Conservation (phyloP, 2,113 vertebrate species). For the Anoura caudifer region DNA sequence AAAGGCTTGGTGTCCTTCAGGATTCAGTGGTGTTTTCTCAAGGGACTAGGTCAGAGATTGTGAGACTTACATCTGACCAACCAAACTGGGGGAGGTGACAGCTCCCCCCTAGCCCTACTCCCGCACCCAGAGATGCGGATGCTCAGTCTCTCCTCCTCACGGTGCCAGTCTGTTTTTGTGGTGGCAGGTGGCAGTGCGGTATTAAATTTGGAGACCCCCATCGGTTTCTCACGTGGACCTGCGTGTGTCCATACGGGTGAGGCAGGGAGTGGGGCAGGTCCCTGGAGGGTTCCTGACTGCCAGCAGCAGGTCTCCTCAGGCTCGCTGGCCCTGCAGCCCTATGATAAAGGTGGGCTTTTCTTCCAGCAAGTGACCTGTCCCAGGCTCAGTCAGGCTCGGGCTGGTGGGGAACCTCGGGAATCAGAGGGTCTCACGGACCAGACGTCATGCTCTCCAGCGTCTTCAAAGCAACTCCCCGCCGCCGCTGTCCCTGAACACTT, state of each 20-base stretch:
- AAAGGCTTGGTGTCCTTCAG: background rate
- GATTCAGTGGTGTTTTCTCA: background rate
- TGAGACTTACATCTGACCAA: background rate
- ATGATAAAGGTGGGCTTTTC: background rate
- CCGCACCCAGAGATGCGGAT: background rate
- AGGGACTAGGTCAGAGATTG: background rate
- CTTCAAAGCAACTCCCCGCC: background rate
- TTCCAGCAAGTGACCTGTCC: background rate
- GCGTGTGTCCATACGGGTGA: background rate
- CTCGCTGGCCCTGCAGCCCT: rapidly evolving
- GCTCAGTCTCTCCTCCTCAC: background rate
- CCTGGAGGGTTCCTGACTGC: background rate
- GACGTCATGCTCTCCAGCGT: rapidly evolving
- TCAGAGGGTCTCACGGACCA: background rate
- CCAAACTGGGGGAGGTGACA: background rate
- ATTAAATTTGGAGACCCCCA: background rate
- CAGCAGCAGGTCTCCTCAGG: background rate
- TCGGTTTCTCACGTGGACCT: background rate
- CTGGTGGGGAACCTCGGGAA: background rate
- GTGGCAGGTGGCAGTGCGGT: background rate
- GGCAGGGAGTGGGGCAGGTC: background rate
- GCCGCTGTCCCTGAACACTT: rapidly evolving
- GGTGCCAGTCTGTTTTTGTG: background rate
- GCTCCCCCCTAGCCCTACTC: background rate
- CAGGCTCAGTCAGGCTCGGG: background rate